Evolutionary conservation across 1,140 invertebrate genomes (phyloP), one percentile per base, ranked within the genome.

Genomic region (Acromyrmex echinatior): DNA sequence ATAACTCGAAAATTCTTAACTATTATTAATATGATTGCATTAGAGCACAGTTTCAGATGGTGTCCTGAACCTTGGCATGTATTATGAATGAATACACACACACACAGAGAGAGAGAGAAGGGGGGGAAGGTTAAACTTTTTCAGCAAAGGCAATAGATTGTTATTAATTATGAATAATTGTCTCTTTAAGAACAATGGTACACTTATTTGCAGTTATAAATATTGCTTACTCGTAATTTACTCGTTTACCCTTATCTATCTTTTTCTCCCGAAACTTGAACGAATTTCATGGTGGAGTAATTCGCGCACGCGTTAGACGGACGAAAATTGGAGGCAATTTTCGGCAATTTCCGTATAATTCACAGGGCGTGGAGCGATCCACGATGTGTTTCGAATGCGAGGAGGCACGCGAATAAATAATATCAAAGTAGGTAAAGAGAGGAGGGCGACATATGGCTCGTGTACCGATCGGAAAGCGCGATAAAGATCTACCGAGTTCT

Each of bases 301-400:
- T 84, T 21, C 70, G 66, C 21, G 51, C 49, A 45, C 49, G 39
- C 53, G 63, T 63, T 66, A 51, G 68, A 25, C 49, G 81, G 49
- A 86, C 86, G 85, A 84, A 92, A 91, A 92, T 90, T 91, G 89
- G 65, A 49, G 45, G 74, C 73, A 90, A 92, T 92, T 91, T 88
- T 88, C 88, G 88, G 70, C 86, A 90, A 84, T 90, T 45, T 78
- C 39, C 66, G 78, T 68, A 76, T 91, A 91, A 91, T 88, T 91
- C 88, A 70, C 62, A 49, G 82, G 90, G 87, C 86, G 86, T 90
- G 71, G 73, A 81, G 39, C 65, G 45, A 39, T 21, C 18, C 76
- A 39, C 66, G 76, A 81, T 62, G 70, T 14, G 65, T 80, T 80
- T 65, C 86, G 28, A 65, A 74, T 56, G 58, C 58, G 88, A 63